Base-by-base conservation (phyloP, 2,888 invertebrate species). In the Argyresthia albistria region DNA sequence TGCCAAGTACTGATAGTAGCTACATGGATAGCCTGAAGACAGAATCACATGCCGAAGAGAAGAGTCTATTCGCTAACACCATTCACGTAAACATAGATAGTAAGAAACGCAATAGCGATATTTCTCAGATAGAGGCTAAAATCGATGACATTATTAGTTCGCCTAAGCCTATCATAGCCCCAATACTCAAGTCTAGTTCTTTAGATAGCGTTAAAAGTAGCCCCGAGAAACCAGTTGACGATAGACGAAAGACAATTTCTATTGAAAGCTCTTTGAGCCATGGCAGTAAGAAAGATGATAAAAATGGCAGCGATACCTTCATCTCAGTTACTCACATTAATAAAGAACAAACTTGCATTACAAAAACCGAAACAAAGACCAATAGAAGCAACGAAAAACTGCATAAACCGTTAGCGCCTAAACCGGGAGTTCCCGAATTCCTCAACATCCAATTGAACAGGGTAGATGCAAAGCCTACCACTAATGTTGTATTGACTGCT, bases 361-460 rank as follows among this genome's bases (percentile, higher is more conserved):
- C 67, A 12, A 51, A 55, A 14, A 55, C 55, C 1, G 80, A 73
- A 60, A 62, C 56, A 8, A 87, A 80, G 66, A 53, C 63, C 2
- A 75, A 66, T 46, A 88, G 86, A 59, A 77, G 73, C 63, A 77
- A 88, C 59, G 76, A 87, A 43, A 84, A 78, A 60, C 59, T 71
- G 56, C 74, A 70, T 48, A 80, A 80, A 60, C 6, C 6, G 25
- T 25, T 25, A 25, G 57, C 67, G 7, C 60, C 63, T 0, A 81
- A 79, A 54, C 60, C 72, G 1, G 76, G 78, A 46, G 81, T 92
- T 11, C 92, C 93, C 0, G 93, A 93, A 69, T 93, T 93, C 67
- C 76, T 93, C 57, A 91, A 91, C 64, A 91, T 92, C 54, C 93
- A 93, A 69, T 65, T 93, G 47, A 92, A 93, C 66, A 91, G 91